Evolutionary conservation across 2,888 invertebrate genomes (phyloP).

Genomic region (Heliconius hortense): DNA sequence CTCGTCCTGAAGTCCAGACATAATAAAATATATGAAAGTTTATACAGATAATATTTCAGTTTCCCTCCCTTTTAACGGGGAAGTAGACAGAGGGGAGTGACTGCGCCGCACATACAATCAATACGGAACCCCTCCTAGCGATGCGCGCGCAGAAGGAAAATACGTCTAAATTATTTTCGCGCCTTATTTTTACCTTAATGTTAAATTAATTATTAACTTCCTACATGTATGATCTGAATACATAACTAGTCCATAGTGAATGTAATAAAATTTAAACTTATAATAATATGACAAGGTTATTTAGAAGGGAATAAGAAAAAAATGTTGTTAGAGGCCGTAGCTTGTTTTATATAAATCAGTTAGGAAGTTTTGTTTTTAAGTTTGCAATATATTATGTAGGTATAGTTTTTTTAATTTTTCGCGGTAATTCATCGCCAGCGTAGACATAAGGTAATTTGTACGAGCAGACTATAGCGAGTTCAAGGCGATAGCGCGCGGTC

Average conservation of each 20-base stretch:
- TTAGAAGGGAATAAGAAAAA: constrained; percentile 13
- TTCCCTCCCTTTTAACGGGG: constrained; percentile 58
- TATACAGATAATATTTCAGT: constrained; percentile 53
- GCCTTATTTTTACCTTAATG: constrained; percentile 44
- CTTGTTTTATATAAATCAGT: not conserved
- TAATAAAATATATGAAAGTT: constrained; percentile 47
- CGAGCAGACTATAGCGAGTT: constrained; percentile 72
- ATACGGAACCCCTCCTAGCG: constrained; percentile 64
- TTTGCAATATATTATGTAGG: not conserved
- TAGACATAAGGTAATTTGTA: constrained; percentile 50
- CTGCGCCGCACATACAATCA: constrained; percentile 65
- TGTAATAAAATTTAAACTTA: constrained; percentile 1
- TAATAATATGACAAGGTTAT: constrained; percentile 1
- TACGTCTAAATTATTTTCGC: constrained; percentile 55
- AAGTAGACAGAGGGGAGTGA: constrained; percentile 57
- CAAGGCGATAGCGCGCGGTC: constrained; percentile 81
- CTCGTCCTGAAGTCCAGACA: constrained; percentile 29
- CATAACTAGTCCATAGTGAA: not conserved
- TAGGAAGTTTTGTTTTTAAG: not conserved
- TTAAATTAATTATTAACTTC: not conserved
- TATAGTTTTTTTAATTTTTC: constrained; percentile 54
- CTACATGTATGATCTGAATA: not conserved
- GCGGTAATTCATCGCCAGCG: constrained; percentile 57
- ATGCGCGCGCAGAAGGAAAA: constrained; percentile 67
- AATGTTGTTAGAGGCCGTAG: not conserved